Conservation (phyloP, 2,888 invertebrate genomes). For the Cephonodes hylas region DNA sequence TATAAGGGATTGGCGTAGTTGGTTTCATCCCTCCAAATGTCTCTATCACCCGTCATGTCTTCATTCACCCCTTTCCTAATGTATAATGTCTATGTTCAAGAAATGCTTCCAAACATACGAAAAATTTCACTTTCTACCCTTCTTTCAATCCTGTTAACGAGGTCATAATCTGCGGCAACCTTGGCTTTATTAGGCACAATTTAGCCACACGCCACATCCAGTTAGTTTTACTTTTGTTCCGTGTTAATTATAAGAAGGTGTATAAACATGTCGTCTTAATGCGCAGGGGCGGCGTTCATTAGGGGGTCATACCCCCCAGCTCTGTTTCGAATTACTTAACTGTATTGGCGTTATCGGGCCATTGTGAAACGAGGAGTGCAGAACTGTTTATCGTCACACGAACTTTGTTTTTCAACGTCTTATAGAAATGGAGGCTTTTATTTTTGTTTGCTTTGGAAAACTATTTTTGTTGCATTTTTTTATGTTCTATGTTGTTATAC, state of each 20-base stretch:
- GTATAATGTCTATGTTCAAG: not conserved
- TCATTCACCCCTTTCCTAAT: no score
- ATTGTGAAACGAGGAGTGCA: not conserved
- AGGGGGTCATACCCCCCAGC: constrained; percentile 5
- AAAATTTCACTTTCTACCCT: not conserved
- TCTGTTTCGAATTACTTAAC: not conserved
- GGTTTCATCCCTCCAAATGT: no score
- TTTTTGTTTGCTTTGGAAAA: no score
- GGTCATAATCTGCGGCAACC: not conserved
- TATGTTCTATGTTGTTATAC: no score
- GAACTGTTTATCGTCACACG: not conserved
- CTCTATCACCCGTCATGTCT: no score
- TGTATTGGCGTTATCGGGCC: not conserved
- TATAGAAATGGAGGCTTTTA: no score
- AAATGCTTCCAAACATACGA: not conserved
- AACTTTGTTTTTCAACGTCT: not conserved
- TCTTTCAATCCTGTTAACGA: not conserved
- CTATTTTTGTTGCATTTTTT: no score
- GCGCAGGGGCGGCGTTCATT: not conserved
- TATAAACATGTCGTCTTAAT: constrained; percentile 44
- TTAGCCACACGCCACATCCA: constrained; percentile 27
- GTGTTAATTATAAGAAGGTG: constrained; percentile 49
- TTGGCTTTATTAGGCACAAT: constrained; percentile 1
- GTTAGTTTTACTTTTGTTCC: constrained; percentile 19
- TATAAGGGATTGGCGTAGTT: no score